A percentile compares a stretch with the other conserved stretches of the same genome.
Conservation (phyloP, 2,888 invertebrate species). For the Agrotis clavis region DNA sequence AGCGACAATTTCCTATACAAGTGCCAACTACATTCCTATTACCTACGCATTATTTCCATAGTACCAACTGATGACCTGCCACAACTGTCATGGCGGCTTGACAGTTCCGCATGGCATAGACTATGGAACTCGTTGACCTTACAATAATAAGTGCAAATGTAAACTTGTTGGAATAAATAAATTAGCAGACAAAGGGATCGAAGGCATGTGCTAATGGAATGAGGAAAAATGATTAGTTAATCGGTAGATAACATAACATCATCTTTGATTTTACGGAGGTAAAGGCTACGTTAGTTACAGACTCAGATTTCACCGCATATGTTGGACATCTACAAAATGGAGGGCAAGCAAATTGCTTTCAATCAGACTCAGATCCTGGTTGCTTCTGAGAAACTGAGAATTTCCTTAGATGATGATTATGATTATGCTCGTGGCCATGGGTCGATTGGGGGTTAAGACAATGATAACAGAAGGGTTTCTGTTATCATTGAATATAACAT, state of each 20-base stretch:
- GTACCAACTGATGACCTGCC: conserved; percentile 45
- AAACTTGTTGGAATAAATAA: conserved; percentile 35
- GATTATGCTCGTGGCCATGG: not conserved
- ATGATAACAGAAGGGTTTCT: too few species aligned
- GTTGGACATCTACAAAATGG: not conserved
- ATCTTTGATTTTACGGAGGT: not conserved
- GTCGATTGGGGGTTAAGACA: not conserved
- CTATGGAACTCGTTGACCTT: conserved; percentile 62
- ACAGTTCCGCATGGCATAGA: conserved; percentile 49
- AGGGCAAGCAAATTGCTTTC: not conserved
- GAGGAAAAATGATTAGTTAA: conserved; percentile 26
- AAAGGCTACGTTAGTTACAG: not conserved
- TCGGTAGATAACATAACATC: not conserved
- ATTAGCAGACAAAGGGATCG: conserved; percentile 48
- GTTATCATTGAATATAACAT: too few species aligned
- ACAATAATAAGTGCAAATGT: conserved; percentile 35
- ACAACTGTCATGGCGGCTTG: conserved; percentile 25
- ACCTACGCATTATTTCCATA: too few species aligned
- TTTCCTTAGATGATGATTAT: not conserved
- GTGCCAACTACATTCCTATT: conserved; percentile 17
- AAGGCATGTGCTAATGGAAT: conserved; percentile 27
- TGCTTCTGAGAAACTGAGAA: not conserved
- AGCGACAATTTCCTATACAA: conserved; percentile 53
- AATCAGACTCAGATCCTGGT: not conserved
- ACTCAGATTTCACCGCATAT: not conserved